phyloP scores from a whole-genome alignment of 2,888 invertebrate genomes.

The Hypselothyrea guttata region DNA sequence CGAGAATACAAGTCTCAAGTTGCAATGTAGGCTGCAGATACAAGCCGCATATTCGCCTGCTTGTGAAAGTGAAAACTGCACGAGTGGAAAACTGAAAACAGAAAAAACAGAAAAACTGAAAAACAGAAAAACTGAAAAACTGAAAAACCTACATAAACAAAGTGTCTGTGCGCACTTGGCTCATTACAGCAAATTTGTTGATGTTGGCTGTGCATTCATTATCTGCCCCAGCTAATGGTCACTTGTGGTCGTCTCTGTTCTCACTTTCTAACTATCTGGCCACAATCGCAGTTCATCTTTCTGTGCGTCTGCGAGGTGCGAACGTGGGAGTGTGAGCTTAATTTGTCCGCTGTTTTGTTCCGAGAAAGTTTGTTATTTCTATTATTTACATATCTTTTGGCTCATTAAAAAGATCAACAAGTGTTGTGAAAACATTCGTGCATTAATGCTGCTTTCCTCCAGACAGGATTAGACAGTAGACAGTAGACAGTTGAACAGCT shows the following conservation, averaged over 20 bases:
- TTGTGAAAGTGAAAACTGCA: slow-evolving; percentile 60
- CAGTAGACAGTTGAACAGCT: slow-evolving; percentile 15
- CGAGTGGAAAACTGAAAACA: not conserved
- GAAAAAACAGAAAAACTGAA: slow-evolving; percentile 6
- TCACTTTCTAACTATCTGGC: no score
- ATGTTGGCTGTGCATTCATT: slow-evolving; percentile 49
- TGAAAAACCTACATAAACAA: slow-evolving; percentile 33
- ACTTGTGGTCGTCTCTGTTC: slow-evolving; percentile 15
- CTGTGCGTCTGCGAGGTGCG: slow-evolving; percentile 28
- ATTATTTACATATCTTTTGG: no score
- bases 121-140: slow-evolving; percentile 4
- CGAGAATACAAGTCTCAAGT: slow-evolving; percentile 46
- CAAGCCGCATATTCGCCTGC: no score
- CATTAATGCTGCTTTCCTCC: slow-evolving; percentile 23
- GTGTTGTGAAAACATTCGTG: slow-evolving; percentile 17
- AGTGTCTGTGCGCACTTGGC: slow-evolving; percentile 18
- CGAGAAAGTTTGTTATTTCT: slow-evolving; percentile 38
- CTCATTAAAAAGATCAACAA: slow-evolving; percentile 6
- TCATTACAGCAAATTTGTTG: slow-evolving; percentile 70
- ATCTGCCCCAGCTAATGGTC: slow-evolving; percentile 25
- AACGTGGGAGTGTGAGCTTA: slow-evolving; percentile 53
- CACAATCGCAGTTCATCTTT: not conserved
- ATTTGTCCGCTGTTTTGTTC: slow-evolving; percentile 27
- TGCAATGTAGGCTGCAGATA: slow-evolving; percentile 40
- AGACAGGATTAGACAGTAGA: slow-evolving; percentile 56